phyloP scores from a whole-genome alignment of 2,888 invertebrate species.

The Polylopha cassiicola region DNA sequence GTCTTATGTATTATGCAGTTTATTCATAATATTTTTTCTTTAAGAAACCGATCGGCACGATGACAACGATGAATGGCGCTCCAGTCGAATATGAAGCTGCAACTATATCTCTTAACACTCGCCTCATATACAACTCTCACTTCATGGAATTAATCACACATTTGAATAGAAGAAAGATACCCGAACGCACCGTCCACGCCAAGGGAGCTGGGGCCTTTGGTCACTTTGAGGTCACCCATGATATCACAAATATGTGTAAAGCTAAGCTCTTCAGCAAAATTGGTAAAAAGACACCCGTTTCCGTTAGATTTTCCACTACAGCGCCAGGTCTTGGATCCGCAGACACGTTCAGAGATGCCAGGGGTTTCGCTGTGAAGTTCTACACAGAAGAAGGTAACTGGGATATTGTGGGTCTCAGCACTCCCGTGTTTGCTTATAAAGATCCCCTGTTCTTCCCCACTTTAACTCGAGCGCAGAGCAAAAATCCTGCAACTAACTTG shows the following conservation, averaged over 20 bases:
- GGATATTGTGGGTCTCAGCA: constrained; percentile 93
- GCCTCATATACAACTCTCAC: constrained; percentile 87
- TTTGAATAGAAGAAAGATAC: constrained; percentile 92
- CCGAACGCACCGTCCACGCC: constrained; percentile 94
- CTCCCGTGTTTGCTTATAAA: constrained; percentile 91
- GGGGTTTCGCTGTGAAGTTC: constrained; percentile 94
- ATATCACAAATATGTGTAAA: constrained; percentile 84
- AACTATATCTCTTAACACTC: constrained; percentile 84
- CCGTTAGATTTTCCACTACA: constrained; percentile 86
- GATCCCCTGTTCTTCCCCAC: constrained; percentile 92
- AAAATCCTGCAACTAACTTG: constrained; percentile 91
- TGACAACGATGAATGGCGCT: constrained; percentile 70
- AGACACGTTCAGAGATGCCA: constrained; percentile 89
- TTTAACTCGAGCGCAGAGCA: constrained; percentile 94
- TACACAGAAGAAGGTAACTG: constrained; percentile 93
- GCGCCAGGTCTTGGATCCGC: constrained; percentile 90
- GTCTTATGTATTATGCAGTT: background rate
- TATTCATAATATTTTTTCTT: background rate
- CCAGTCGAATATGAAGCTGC: constrained; percentile 85
- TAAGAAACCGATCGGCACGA: constrained; percentile 21
- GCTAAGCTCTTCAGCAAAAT: constrained; percentile 84
- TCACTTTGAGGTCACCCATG: constrained; percentile 89
- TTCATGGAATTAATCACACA: constrained; percentile 85
- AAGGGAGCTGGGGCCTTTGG: constrained; percentile 94
- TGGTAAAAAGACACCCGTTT: constrained; percentile 86